Percentiles rank a stretch among this genome's conserved stretches.
Conservation (phyloP, 2,113 vertebrate genomes). For the Peucedramus taeniatus region DNA sequence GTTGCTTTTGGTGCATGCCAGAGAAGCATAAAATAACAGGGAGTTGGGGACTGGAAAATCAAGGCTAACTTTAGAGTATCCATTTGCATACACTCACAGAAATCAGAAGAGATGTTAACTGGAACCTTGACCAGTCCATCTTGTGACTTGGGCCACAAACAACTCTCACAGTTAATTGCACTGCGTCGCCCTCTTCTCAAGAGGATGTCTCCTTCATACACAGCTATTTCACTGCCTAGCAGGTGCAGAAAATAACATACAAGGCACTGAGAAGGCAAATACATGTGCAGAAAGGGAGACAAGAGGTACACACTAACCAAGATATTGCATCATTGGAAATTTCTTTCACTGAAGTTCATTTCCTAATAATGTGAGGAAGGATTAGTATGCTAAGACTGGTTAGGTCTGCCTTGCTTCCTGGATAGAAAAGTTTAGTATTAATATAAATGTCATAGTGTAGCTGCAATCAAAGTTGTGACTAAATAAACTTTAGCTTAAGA, state of each 20-base stretch:
- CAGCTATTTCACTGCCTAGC: conserved; percentile 6
- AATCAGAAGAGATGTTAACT: conserved; percentile 60
- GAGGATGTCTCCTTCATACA: conserved; percentile 54
- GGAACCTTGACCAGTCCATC: conserved; percentile 64
- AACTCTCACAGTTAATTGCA: conserved; percentile 59
- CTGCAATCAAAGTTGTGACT: neutral
- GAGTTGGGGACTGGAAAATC: neutral
- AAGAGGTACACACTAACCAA: neutral
- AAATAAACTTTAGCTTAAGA: neutral
- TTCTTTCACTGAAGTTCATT: neutral
- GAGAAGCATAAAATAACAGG: neutral
- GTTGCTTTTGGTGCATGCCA: neutral
- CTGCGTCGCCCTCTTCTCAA: conserved; percentile 48
- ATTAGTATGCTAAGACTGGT: neutral
- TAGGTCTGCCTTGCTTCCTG: neutral
- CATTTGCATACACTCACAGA: conserved; percentile 51
- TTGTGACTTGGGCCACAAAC: conserved; percentile 63
- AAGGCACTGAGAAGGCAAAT: neutral
- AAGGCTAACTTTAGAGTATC: neutral
- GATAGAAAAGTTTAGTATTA: neutral
- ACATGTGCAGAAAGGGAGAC: neutral
- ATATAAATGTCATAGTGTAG: neutral
- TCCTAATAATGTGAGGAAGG: neutral
- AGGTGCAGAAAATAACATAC: neutral
- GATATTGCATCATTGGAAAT: neutral